phyloP scores from a whole-genome alignment of 2,888 invertebrate species.

The Microdon myrmicae region DNA sequence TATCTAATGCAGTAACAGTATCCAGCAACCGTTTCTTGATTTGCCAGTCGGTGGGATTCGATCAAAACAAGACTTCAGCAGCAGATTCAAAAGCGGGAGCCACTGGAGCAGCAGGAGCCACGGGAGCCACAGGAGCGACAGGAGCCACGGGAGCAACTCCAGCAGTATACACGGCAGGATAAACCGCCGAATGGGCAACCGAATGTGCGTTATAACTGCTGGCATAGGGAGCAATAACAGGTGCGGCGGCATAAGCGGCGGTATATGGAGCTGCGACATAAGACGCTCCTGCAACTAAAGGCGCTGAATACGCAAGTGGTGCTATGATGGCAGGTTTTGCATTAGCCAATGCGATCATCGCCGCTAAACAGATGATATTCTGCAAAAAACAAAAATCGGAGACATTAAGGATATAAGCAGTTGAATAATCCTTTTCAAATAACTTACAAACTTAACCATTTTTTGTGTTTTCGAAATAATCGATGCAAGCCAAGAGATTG shows the following conservation, averaged over 20 bases:
- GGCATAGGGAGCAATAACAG: constrained; percentile 68
- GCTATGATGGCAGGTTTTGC: constrained; percentile 64
- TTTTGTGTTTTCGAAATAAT: constrained; percentile 9
- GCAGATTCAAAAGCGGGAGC: constrained; percentile 25
- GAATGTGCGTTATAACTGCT: constrained; percentile 55
- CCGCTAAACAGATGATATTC: constrained; percentile 49
- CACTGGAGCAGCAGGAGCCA: constrained; percentile 67
- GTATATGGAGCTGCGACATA: constrained; percentile 54
- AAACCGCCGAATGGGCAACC: constrained; percentile 52
- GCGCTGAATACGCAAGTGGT: constrained; percentile 61
- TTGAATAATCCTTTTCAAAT: constrained; percentile 29
- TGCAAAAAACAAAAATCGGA: constrained; percentile 55
- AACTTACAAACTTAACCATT: constrained; percentile 64
- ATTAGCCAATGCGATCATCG: constrained; percentile 55
- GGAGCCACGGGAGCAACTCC: constrained; percentile 53
- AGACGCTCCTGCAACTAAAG: constrained; percentile 55
- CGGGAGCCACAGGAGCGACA: constrained; percentile 55
- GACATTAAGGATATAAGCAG: constrained; percentile 5
- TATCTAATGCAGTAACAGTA: too few species aligned
- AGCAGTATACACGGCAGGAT: constrained; percentile 55
- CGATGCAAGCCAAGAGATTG: constrained; percentile 21
- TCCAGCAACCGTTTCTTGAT: too few species aligned
- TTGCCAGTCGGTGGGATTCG: too few species aligned
- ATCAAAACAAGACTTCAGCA: constrained; percentile 42
- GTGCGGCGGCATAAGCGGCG: constrained; percentile 55